A percentile compares a stretch with the other conserved stretches of the same genome.
phyloP scores from a whole-genome alignment of 2,113 vertebrate genomes.

The Nycticebus coucang region DNA sequence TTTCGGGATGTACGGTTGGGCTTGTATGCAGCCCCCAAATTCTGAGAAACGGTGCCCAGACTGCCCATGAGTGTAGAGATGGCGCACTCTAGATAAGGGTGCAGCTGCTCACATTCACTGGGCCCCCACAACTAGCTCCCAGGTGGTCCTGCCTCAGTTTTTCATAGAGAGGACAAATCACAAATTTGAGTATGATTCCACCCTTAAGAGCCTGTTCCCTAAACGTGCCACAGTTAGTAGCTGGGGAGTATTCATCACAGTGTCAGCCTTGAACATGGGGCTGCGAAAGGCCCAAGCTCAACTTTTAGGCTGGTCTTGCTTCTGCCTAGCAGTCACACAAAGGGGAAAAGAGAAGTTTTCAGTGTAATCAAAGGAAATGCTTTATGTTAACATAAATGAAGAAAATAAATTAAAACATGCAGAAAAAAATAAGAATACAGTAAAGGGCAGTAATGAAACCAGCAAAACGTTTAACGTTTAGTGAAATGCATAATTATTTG shows the following conservation, averaged over 20 bases:
- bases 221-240: background rate
- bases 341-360: background rate
- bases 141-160: too few species aligned
- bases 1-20: background rate
- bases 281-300: background rate
- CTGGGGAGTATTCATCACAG: background rate
- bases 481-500: background rate
- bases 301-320: background rate
- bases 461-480: too few species aligned
- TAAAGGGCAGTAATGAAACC: fast-evolving
- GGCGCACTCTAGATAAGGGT: fast-evolving
- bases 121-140: background rate
- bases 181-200: background rate
- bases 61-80: too few species aligned
- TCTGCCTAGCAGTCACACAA: background rate
- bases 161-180: background rate
- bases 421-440: fast-evolving
- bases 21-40: too few species aligned
- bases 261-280: background rate
- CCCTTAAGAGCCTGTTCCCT: too few species aligned
- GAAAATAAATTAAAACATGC: background rate
- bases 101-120: background rate
- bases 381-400: background rate
- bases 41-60: background rate
- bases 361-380: background rate